Evolutionary conservation across 2,113 vertebrate species (phyloP).

Genomic region (Pachypanchax playfairii): DNA sequence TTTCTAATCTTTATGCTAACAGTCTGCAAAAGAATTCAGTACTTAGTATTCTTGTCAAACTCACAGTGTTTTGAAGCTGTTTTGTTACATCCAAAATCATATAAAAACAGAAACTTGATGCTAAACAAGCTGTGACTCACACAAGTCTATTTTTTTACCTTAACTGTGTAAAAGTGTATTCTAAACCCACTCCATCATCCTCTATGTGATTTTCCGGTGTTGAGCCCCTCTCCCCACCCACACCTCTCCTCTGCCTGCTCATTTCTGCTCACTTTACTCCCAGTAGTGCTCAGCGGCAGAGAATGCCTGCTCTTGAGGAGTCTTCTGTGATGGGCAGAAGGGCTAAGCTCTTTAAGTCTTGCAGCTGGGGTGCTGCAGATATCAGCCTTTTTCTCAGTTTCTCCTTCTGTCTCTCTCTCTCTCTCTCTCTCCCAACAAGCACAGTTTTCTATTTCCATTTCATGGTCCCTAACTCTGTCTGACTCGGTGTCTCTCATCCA

Average conservation of each 20-base stretch:
- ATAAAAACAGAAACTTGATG: neutral
- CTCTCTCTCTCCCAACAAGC: slow-evolving; percentile 35
- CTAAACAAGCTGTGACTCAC: neutral
- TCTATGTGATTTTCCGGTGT: slow-evolving; percentile 18
- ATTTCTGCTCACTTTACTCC: slow-evolving; percentile 40
- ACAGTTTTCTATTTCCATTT: slow-evolving; percentile 57
- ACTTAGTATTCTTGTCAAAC: too few relatives aligned
- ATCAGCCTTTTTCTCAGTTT: slow-evolving; percentile 57
- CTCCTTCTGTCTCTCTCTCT: slow-evolving; percentile 36
- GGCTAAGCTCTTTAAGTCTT: slow-evolving; percentile 72
- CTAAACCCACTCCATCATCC: slow-evolving; percentile 20
- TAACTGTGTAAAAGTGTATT: neutral
- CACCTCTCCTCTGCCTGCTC: slow-evolving; percentile 11
- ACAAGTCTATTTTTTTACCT: neutral
- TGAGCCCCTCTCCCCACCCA: slow-evolving; percentile 17
- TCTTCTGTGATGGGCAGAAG: slow-evolving; percentile 61
- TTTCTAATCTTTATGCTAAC: too few relatives aligned
- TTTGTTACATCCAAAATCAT: too few relatives aligned
- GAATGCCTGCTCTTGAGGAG: slow-evolving; percentile 66
- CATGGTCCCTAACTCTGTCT: slow-evolving; percentile 51
- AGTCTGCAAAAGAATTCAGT: too few relatives aligned
- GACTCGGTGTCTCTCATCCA: slow-evolving; percentile 34
- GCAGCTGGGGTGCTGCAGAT: slow-evolving; percentile 72
- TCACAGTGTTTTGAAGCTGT: too few relatives aligned
- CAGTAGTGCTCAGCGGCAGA: slow-evolving; percentile 48